Conservation (phyloP, 2,113 vertebrate genomes). For the Chloropsis cyanopogon region DNA sequence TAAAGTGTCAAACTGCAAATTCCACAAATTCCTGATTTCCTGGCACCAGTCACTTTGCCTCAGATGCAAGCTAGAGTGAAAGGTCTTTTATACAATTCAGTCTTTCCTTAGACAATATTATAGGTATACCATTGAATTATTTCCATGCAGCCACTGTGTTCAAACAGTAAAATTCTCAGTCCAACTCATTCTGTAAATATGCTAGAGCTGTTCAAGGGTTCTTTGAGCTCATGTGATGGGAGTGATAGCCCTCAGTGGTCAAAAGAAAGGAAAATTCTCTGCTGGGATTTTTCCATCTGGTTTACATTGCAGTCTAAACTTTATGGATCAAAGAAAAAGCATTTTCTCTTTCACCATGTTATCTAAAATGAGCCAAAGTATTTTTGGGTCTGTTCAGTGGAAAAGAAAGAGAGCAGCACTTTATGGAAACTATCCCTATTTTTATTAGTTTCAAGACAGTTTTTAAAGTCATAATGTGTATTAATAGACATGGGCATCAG, state of each 20-base stretch:
- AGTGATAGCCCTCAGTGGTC: conserved; percentile 8
- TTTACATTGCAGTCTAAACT: conserved; percentile 45
- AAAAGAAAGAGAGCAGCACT: conserved; percentile 19
- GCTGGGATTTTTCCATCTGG: conserved; percentile 53
- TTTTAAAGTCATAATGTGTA: background rate
- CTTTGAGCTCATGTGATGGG: conserved; percentile 8
- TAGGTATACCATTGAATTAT: background rate
- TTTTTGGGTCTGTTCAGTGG: conserved; percentile 28
- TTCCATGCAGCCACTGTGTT: conserved; percentile 17
- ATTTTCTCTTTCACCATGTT: conserved; percentile 24
- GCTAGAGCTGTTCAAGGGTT: conserved; percentile 1
- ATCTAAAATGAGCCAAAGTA: conserved; percentile 50
- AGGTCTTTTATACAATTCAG: background rate
- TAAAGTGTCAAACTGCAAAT: background rate
- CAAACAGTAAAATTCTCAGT: background rate
- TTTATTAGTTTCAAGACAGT: conserved; percentile 30
- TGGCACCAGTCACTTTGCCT: background rate
- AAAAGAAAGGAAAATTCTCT: conserved; percentile 35
- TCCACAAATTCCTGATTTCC: background rate
- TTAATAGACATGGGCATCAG: background rate
- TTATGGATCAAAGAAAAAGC: conserved; percentile 22
- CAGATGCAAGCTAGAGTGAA: background rate
- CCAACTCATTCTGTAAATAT: conserved; percentile 28
- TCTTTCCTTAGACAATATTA: background rate
- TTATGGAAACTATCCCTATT: conserved; percentile 19